Evolutionary conservation across 2,113 vertebrate species (phyloP), one percentile per base, ranked within the genome.

Genomic region (Ictidomys tridecemlineatus): DNA sequence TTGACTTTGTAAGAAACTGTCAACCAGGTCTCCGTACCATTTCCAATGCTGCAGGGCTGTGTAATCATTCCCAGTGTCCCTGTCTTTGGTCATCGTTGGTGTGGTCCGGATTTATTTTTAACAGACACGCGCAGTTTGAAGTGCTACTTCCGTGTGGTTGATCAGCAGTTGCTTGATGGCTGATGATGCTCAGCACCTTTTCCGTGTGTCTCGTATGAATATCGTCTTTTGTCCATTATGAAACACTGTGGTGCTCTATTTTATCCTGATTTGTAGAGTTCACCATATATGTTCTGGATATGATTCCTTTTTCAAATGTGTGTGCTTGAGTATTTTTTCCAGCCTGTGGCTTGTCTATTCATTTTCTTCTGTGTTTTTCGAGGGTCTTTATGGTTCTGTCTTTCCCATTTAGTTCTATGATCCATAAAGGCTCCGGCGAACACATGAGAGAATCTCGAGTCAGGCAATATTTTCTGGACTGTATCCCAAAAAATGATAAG

Each of bases 341-440:
- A n/a, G 1, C 45, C 30, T 74, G 0, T 95, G 13, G 20, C 42
- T 82, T 93, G 3, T 32, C 16, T 87, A 30, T 56, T 74, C 67
- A 90, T 70, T 76, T 84, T 95, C 37, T 79, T 83, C 12, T 76
- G 1, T 76, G 11, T 88, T 85, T 94, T 89, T 65, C 79, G n/a
- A 42, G 61, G 82, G 82, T n/a, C 18, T 58, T 92, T 82, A 61
- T 39, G 37, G 28, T 56, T 91, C 51, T 51, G 56, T 51, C 39
- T 84, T 83, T 95, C 80, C 34, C 58, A 85, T 89, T 56, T 82
- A 63, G 20, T 9, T 34, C n/a, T 93, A 6, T 77, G 26, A 82
- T 65, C 26, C 69, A 65, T 48, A 56, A 65, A 90, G 28, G 16
- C 37, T 5, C 22, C 67, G 3, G 4, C 26, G 61, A 73, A 53